A percentile compares a stretch with the other conserved stretches of the same genome.
Conservation (phyloP, 2,113 vertebrate species). For the Oenanthe melanoleuca region DNA sequence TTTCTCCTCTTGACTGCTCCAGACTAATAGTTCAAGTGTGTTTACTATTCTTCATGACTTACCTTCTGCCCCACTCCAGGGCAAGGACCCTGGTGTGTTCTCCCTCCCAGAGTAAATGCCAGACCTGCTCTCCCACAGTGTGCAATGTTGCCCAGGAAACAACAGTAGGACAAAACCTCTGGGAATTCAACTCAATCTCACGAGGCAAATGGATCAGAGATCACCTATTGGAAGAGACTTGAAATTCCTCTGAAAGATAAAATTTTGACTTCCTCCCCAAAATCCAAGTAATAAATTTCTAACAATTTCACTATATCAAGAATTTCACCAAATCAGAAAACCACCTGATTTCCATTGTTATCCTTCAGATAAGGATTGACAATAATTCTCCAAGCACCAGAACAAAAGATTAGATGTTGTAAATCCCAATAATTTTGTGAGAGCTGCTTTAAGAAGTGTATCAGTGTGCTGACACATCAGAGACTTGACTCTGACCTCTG, state of each 20-base stretch:
- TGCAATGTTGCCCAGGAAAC: background rate
- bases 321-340: background rate
- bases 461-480: slow-evolving; percentile 13
- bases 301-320: background rate
- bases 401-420: background rate
- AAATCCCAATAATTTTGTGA: background rate
- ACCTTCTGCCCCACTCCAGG: background rate
- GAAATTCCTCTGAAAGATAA: background rate
- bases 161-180: background rate
- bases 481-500: slow-evolving; percentile 16
- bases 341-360: background rate
- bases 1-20: background rate
- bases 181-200: background rate
- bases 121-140: background rate
- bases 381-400: background rate
- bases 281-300: background rate
- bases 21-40: background rate
- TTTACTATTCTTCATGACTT: background rate
- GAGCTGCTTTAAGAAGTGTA: background rate
- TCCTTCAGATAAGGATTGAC: background rate
- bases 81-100: background rate
- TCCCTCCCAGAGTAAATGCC: background rate
- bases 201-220: background rate
- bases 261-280: background rate
- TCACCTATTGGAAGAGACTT: background rate